Base-by-base conservation (phyloP, 2,888 invertebrate genomes). In the Drosophila paucipuncta region DNA sequence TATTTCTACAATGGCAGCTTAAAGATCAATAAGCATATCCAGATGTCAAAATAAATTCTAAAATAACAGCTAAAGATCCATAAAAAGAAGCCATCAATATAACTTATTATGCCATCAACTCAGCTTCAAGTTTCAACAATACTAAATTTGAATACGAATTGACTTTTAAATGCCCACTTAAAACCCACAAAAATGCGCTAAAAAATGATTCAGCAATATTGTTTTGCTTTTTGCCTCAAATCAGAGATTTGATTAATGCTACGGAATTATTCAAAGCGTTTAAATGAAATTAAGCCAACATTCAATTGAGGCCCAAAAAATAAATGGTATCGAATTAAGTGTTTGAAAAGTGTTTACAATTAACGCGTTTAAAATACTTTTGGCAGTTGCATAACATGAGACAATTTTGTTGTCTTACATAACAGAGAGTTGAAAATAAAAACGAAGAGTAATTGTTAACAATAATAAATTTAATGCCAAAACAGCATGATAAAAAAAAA, bases 391-490 rank as follows among this genome's bases (percentile, higher is more conserved):
- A 85, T 87, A 85, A 85, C 85, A n/a, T 39, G 18, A 18, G n/a
- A 30, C 6, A 43, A 67, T 59, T 67, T 57, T 58, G 30, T 68
- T 74, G 57, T 31, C 76, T 85, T 89, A 76, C 73, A 58, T 83
- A 83, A 86, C 59, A 22, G 33, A 52, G 41, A 61, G 52, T 37
- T 33, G 7, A 35, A 25, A 50, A 58, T 43, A 62, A 63, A 66
- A 55, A 47, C 53, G 22, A 62, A 53, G 25, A 50, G 39, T 41
- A 58, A 57, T 75, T 79, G 73, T 66, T 68, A 57, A 70, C 68
- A 73, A 70, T 70, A 65, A 74, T 82, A 89, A 84, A 83, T 74
- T 68, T 85, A 88, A 88, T 88, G 80, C 68, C 54, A 73, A 59
- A 59, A 35, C 70, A 28, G 16, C 47, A 49, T 18, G 43, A 35